Conservation (phyloP, 2,888 invertebrate species). For the Amitus sp. region DNA sequence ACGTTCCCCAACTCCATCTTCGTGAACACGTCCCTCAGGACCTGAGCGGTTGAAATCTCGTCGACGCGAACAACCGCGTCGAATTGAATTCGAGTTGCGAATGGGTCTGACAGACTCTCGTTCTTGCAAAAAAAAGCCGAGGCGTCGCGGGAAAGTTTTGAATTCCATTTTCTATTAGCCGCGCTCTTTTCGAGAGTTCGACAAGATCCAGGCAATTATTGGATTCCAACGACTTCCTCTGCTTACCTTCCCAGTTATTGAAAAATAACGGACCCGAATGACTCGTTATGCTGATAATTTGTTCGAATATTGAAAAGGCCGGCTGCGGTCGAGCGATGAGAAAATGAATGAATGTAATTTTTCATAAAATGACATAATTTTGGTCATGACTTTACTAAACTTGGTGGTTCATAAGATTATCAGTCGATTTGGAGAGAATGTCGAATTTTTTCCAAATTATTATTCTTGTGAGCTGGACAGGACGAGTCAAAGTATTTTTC, state of each 20-base stretch:
- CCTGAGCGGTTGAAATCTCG: slow-evolving; percentile 20
- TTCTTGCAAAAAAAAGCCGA: slow-evolving; percentile 26
- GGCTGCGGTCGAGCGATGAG: no score
- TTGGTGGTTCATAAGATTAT: no score
- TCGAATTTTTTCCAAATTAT: no score
- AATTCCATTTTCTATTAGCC: slow-evolving; percentile 29
- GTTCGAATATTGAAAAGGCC: no score
- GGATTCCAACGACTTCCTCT: slow-evolving; percentile 13
- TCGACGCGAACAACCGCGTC: slow-evolving; percentile 32
- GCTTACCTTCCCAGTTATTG: slow-evolving; percentile 13
- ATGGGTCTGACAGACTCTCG: slow-evolving; percentile 34
- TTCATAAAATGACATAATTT: no score
- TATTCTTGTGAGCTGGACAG: no score
- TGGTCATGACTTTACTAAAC: no score
- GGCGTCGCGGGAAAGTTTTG: slow-evolving; percentile 27
- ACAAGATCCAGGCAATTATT: slow-evolving; percentile 2
- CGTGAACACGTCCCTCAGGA: slow-evolving; percentile 32
- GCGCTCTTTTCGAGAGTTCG: slow-evolving; percentile 8
- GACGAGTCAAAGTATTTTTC: no score
- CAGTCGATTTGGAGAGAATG: no score
- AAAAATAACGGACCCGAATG: no score
- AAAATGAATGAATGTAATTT: no score
- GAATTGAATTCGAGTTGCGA: slow-evolving; percentile 37
- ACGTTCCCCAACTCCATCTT: slow-evolving; percentile 28
- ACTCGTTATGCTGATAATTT: no score